Conservation (phyloP, 2,888 invertebrate species). For the Parnassius mnemosyne region DNA sequence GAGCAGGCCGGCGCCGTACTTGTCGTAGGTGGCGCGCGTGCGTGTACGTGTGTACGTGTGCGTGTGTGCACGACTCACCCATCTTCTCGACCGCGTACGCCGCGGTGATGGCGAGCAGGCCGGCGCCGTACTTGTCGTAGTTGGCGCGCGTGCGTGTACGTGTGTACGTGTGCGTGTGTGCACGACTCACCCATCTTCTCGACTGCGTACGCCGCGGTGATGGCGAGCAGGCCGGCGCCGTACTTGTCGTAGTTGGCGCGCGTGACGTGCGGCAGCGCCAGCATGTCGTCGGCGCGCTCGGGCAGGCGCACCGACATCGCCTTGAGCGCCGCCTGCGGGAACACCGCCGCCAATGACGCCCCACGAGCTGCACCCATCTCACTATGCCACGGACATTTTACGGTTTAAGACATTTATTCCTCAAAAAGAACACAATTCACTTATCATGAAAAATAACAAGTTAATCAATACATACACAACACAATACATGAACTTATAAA, state of each 20-base stretch:
- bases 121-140: slow-evolving; percentile 47
- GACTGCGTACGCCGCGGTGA: slow-evolving; percentile 86
- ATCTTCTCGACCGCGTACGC: slow-evolving; percentile 72
- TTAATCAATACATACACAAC: too few relatives aligned
- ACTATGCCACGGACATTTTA: slow-evolving; percentile 39
- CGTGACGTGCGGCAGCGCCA: slow-evolving; percentile 92
- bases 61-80: too few relatives aligned
- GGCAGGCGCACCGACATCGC: slow-evolving; percentile 91
- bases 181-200: slow-evolving; percentile 77
- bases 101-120: slow-evolving; percentile 87
- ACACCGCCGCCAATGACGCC: slow-evolving; percentile 82
- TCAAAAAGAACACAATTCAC: too few relatives aligned
- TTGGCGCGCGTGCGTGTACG: too few relatives aligned
- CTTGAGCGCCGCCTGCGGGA: slow-evolving; percentile 84
- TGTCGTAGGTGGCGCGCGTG: too few relatives aligned
- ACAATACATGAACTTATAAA: too few relatives aligned
- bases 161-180: not conserved
- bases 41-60: too few relatives aligned
- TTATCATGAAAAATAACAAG: too few relatives aligned
- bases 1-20: slow-evolving; percentile 49
- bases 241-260: slow-evolving; percentile 93
- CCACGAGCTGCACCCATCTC: slow-evolving; percentile 82
- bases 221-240: slow-evolving; percentile 86
- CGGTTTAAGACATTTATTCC: too few relatives aligned
- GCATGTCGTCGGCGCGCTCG: slow-evolving; percentile 86